Evolutionary conservation across 2,888 invertebrate species (phyloP).

Genomic region (Serrognathus titanus): DNA sequence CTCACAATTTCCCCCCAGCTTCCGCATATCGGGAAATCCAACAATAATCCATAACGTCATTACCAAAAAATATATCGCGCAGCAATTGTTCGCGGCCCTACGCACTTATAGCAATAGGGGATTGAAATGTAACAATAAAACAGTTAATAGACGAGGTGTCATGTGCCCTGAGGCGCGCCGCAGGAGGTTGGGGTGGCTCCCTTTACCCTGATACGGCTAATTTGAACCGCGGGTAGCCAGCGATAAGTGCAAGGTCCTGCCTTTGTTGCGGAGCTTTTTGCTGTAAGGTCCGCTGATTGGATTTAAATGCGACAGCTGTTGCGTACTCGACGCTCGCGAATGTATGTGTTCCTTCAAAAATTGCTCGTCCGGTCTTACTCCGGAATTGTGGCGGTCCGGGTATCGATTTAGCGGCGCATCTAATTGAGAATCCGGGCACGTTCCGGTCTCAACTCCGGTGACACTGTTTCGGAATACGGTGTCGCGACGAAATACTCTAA

Average conservation of each 20-base stretch:
- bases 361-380: background rate
- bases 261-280: conserved; percentile 27
- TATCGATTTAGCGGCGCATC: conserved; percentile 50
- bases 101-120: conserved; percentile 36
- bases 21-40: conserved; percentile 37
- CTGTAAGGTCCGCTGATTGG: conserved; percentile 45
- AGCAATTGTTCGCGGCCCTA: conserved; percentile 34
- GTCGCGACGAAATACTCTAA: conserved; percentile 7
- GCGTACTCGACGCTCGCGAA: conserved; percentile 6
- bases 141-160: conserved; percentile 53
- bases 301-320: conserved; percentile 41
- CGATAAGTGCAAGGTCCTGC: conserved; percentile 43
- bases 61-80: conserved; percentile 42
- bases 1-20: conserved; percentile 31
- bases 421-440: conserved; percentile 51
- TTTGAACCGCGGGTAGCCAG: conserved; percentile 50
- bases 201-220: conserved; percentile 47
- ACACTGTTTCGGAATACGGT: conserved; percentile 44
- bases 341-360: background rate
- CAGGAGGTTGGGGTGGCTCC: conserved; percentile 39
- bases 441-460: conserved; percentile 49
- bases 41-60: conserved; percentile 40
- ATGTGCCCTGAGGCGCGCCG: conserved; percentile 44
- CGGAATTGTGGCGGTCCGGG: conserved; percentile 24
- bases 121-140: conserved; percentile 51